Conservation (phyloP, 1,140 invertebrate species). For the Anoplolepis gracilipes region DNA sequence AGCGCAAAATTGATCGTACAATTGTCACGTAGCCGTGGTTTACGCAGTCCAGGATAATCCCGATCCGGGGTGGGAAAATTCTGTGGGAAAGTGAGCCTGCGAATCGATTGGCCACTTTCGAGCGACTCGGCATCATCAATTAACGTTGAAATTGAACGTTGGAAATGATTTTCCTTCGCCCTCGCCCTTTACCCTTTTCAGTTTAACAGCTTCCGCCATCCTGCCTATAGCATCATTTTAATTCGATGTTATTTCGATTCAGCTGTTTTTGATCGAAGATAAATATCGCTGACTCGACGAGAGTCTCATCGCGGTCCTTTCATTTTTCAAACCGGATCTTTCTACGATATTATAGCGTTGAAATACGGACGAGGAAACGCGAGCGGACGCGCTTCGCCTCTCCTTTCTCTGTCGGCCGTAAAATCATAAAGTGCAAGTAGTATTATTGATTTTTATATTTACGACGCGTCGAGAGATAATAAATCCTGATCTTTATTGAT, state of each 20-base stretch:
- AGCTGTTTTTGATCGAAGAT: neutral
- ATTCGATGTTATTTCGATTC: constrained; percentile 17
- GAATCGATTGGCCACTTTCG: constrained; percentile 38
- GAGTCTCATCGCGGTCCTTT: neutral
- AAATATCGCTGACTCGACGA: constrained; percentile 25
- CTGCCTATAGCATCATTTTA: constrained; percentile 6
- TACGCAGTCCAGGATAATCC: neutral
- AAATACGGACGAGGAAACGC: neutral
- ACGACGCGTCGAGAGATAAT: neutral
- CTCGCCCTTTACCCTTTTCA: neutral
- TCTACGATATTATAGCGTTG: neutral
- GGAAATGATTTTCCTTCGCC: constrained; percentile 22
- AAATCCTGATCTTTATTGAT: neutral
- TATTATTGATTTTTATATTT: constrained; percentile 50
- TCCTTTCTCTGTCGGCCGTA: neutral
- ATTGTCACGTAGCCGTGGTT: constrained; percentile 40
- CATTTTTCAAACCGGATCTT: constrained; percentile 37
- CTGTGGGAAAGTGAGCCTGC: constrained; percentile 46
- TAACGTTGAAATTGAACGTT: constrained; percentile 32
- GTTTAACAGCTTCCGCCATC: neutral
- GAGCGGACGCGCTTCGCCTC: neutral
- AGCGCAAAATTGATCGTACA: constrained; percentile 16
- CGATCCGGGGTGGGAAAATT: neutral
- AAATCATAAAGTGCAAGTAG: constrained; percentile 17
- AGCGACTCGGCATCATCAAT: constrained; percentile 27